Base-by-base conservation (phyloP, 2,797 vertebrate genomes). In the Xiphorhynchus erythropygius region DNA sequence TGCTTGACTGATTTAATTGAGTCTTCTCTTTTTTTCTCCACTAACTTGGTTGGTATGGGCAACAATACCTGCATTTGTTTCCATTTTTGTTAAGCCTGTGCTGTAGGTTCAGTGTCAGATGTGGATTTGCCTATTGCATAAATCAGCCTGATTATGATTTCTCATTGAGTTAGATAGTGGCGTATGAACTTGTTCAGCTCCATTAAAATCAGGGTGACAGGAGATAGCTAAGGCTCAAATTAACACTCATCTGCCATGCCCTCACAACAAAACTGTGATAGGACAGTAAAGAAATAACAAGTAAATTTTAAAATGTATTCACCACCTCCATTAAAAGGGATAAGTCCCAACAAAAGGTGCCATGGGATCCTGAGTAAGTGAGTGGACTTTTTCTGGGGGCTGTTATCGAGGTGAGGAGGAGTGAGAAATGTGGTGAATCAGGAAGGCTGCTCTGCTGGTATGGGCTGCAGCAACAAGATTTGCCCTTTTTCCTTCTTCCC, bases 201-300 rank as follows among this genome's bases (percentile, higher is more conserved):
- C 39, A 63, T 93, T 92, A 93, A 94, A 92, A 84, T 89, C 87
- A 92, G 82, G 62, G 82, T 84, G 84, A 93, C 63, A 69, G 76
- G 65, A 96, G 18, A 69, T 71, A 62, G 83, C 42, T 65, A 33
- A 92, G 52, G 77, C 68, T 87, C 64, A 68, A 78, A 91, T 93
- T 91, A 87, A 78, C 71, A 55, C 71, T 50, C n/a, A 62, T 75
- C 79, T 78, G 57, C 78, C 91, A 87, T 81, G 71, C 33, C 62
- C 59, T 91, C 2, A 0, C 70, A 57, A 65, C 35, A 81, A 89
- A 95, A 73, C 24, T 18, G 0, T 70, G 71, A 49, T 33, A 65
- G 52, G 69, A 70, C 21, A 56, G 82, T 56, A 44, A 68, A 81
- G 74, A 93, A 95, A 63, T 39, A 57, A 44, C 14, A 59, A 73